Conservation (phyloP, 2,113 vertebrate species). For the Leptobrachium ailaonicum region DNA sequence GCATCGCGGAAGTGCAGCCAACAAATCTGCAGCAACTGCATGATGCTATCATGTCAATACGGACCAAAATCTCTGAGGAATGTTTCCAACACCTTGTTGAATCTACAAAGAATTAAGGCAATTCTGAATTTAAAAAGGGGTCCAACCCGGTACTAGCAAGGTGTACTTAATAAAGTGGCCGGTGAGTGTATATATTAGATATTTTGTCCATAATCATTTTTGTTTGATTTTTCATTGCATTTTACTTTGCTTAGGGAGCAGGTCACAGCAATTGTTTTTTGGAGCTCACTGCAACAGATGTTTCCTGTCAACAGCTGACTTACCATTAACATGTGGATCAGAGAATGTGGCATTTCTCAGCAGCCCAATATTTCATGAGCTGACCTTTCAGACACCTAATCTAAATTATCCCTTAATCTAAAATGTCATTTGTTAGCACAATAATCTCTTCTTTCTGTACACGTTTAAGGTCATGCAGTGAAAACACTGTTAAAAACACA, state of each 20-base stretch:
- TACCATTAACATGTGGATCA: slow-evolving; percentile 49
- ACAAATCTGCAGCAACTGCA: no score
- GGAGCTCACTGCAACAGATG: slow-evolving; percentile 68
- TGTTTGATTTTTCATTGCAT: neutral
- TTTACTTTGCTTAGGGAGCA: neutral
- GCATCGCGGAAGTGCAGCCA: no score
- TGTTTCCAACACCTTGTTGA: no score
- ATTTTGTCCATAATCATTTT: no score
- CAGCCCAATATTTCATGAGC: slow-evolving; percentile 45
- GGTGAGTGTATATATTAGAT: no score
- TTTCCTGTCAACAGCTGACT: slow-evolving; percentile 66
- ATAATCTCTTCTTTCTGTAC: slow-evolving; percentile 41
- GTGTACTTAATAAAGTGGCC: no score
- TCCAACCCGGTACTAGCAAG: no score
- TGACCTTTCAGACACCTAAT: slow-evolving; percentile 40
- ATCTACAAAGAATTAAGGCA: no score
- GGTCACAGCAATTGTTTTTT: slow-evolving; percentile 60
- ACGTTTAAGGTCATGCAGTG: slow-evolving; percentile 17
- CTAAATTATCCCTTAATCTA: slow-evolving; percentile 44
- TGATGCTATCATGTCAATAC: no score
- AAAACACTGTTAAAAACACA: slow-evolving; percentile 16
- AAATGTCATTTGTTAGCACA: slow-evolving; percentile 20
- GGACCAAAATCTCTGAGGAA: no score
- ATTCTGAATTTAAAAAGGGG: no score
- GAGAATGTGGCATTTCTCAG: slow-evolving; percentile 51